Percentiles rank a stretch among this genome's conserved stretches.
These are phyloP conservation scores for Eilema caniola DNA, from an alignment of 2,888 invertebrate species.

Conservation along the genomic window DNA sequence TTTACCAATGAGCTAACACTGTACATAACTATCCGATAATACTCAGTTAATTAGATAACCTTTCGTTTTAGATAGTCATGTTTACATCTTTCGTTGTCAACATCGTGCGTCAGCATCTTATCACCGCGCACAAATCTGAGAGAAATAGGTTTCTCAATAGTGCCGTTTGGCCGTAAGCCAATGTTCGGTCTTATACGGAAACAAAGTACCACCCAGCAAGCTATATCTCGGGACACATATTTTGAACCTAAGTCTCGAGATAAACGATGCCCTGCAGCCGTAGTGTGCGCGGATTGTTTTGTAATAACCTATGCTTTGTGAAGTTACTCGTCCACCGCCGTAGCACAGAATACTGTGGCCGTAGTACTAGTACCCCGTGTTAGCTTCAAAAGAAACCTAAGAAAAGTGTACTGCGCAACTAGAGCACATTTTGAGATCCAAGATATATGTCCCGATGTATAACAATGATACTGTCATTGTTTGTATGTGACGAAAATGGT, in stretches of 20 bases:
- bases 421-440: too few relatives aligned
- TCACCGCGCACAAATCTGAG: constrained; percentile 10
- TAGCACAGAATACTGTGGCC: too few relatives aligned
- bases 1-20: not conserved
- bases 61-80: not conserved
- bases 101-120: constrained; percentile 14
- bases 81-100: constrained; percentile 6
- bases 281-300: too few relatives aligned
- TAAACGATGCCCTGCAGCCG: too few relatives aligned
- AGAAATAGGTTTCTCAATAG: constrained; percentile 20
- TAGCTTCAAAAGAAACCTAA: too few relatives aligned
- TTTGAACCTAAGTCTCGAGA: too few relatives aligned
- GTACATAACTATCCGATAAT: not conserved
- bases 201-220: constrained; percentile 14
- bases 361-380: too few relatives aligned
- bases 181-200: constrained; percentile 22
- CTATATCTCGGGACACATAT: not conserved
- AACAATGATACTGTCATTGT: constrained; percentile 19
- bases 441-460: too few relatives aligned
- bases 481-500: constrained; percentile 3
- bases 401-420: too few relatives aligned
- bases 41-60: not conserved
- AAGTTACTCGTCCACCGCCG: too few relatives aligned
- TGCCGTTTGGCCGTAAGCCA: constrained; percentile 38
- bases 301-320: too few relatives aligned